phyloP scores from a whole-genome alignment of 2,113 vertebrate species.

The Mugil cephalus region DNA sequence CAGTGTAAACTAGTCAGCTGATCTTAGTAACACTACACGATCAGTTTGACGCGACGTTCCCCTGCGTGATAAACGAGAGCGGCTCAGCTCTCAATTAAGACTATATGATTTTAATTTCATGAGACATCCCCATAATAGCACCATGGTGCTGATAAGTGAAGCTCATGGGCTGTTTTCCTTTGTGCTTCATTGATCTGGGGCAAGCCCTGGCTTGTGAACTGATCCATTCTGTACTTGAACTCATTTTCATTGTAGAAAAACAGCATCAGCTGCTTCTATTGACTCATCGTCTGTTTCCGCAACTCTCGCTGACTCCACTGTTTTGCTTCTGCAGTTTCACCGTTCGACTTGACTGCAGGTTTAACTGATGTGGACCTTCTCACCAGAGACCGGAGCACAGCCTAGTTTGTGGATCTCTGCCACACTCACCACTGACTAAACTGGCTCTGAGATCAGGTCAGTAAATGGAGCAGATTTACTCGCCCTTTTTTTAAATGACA shows the following conservation, averaged over 20 bases:
- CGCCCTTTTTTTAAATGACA: not conserved
- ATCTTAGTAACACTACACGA: not conserved
- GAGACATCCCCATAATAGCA: not conserved
- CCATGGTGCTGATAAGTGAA: constrained; percentile 16
- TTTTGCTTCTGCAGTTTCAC: constrained; percentile 47
- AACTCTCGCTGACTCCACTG: constrained; percentile 39
- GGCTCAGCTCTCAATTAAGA: constrained; percentile 10
- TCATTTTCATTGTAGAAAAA: constrained; percentile 37
- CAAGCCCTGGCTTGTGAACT: constrained; percentile 37
- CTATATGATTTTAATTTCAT: not conserved
- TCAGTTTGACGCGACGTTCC: not conserved
- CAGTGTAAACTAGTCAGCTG: constrained; percentile 12
- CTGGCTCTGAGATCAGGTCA: constrained; percentile 8
- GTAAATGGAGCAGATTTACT: constrained; percentile 20
- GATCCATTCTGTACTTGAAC: constrained; percentile 9
- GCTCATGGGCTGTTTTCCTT: constrained; percentile 20
- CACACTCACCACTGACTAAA: constrained; percentile 7
- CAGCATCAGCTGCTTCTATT: constrained; percentile 64
- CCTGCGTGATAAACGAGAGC: not conserved
- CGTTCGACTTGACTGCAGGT: constrained; percentile 10
- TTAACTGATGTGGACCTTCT: constrained; percentile 37
- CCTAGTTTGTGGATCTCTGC: not conserved
- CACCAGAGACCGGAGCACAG: constrained; percentile 5
- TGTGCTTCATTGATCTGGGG: constrained; percentile 33
- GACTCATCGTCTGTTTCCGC: constrained; percentile 42